Conservation (phyloP, 2,888 invertebrate species). For the Erebia aethiops region DNA sequence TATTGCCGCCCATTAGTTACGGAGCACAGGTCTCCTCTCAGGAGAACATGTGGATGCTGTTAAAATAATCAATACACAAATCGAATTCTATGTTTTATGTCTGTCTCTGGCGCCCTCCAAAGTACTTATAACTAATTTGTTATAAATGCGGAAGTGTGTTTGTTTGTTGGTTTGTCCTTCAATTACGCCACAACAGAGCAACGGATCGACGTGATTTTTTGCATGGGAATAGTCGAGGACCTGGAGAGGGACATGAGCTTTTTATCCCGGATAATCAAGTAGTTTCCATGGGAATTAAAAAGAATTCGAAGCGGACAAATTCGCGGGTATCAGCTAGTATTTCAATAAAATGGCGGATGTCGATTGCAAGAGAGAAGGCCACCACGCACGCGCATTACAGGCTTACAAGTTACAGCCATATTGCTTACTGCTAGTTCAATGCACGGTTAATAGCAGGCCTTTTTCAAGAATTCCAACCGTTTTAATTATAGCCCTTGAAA, state of each 20-base stretch:
- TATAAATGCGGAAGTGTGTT: no score
- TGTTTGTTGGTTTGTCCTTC: no score
- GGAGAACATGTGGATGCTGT: not conserved
- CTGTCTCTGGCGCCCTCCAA: conserved; percentile 33
- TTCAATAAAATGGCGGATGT: conserved; percentile 60
- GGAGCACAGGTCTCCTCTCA: no score
- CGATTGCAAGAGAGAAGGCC: conserved; percentile 34
- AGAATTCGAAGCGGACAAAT: no score
- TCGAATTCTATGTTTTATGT: conserved; percentile 4
- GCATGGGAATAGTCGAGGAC: no score
- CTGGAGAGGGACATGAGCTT: no score
- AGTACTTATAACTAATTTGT: no score
- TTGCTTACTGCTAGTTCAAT: conserved; percentile 3
- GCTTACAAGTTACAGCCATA: not conserved
- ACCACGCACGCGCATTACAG: conserved; percentile 48
- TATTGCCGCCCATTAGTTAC: no score
- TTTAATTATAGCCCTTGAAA: not conserved
- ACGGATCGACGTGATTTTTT: no score
- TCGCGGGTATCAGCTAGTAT: conserved; percentile 35
- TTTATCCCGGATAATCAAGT: no score
- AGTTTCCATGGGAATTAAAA: no score
- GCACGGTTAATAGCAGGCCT: conserved; percentile 1
- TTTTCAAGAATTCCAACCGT: conserved; percentile 15
- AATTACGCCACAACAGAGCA: no score
- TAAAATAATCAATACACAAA: not conserved